Evolutionary conservation across 1,140 invertebrate genomes (phyloP), one percentile per base, ranked within the genome.

Genomic region (Microplitis demolitor): DNA sequence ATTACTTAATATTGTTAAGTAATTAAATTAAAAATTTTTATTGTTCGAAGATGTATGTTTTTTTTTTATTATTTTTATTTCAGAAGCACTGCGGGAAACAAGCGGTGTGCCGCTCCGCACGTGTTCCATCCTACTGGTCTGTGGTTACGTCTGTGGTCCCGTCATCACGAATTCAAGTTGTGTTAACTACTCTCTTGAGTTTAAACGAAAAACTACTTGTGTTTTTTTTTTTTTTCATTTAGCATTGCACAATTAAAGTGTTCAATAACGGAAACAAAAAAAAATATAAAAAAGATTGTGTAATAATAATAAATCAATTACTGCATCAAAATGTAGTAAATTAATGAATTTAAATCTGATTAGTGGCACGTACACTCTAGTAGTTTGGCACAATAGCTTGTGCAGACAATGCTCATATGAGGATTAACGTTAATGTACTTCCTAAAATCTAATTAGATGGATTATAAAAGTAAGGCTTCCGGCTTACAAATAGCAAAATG

Each of bases 121-220:
- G 69, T 71, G 69, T 60, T 58, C 35, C 68, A 56, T 56, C 66
- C 50, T 68, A 35, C 37, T 53, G 14, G 63, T 6, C 24, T 66
- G 63, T 16, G 66, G 66, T 69, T 56, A 14, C 66, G 33, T 37
- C 63, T 66, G 63, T 58, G 66, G 66, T 56, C n/a, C 53, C 33
- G 54, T 60, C 37, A 50, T 66, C 54, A 34, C 37, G 58, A 16
- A 60, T 39, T 70, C 68, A 62, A 62, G 24, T 35, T 51, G 56
- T 54, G 68, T 51, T 56, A 68, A 68, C 66, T 56, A 37, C 53
- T 51, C 64, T 53, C 37, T 53, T 33, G 34, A 63, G n/a, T 9
- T 34, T 33, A n/a, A 66, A 50, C n/a, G 39, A 66, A 66, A 53
- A 66, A 66, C 39, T 24, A 66, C 35, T 66, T 31, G 11, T 51